Conservation (phyloP, 2,113 vertebrate species). For the Thunnus thynnus region DNA sequence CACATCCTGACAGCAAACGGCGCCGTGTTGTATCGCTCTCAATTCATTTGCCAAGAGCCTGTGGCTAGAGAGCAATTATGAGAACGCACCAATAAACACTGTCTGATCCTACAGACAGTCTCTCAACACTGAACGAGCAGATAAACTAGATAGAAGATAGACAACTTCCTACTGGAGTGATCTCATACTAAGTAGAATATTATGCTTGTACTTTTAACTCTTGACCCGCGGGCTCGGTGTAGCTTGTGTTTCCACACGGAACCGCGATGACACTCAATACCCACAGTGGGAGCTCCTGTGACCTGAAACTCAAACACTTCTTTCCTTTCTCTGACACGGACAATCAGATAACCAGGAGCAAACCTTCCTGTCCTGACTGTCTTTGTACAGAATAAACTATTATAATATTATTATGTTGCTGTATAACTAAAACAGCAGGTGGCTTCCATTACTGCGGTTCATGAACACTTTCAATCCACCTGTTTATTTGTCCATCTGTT, state of each 20-base stretch:
- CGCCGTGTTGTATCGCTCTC: not conserved
- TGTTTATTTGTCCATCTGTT: conserved; percentile 6
- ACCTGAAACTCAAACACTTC: conserved; percentile 40
- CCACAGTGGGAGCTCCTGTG: conserved; percentile 11
- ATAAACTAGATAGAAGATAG: not conserved
- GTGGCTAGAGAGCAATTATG: not conserved
- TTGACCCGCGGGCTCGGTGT: not conserved
- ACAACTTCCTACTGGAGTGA: not conserved
- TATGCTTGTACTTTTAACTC: conserved; percentile 1
- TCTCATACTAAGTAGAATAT: not conserved
- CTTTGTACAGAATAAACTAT: not conserved
- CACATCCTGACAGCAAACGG: not conserved
- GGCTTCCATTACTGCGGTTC: too few species aligned
- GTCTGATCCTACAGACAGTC: not conserved
- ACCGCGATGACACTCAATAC: conserved; percentile 48
- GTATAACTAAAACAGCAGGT: too few species aligned
- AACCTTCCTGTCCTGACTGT: not conserved
- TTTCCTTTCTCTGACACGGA: conserved; percentile 18
- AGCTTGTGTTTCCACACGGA: conserved; percentile 37
- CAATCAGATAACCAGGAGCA: not conserved
- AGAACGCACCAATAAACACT: not conserved
- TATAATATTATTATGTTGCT: not conserved
- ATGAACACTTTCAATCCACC: not conserved
- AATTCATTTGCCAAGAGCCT: conserved; percentile 20
- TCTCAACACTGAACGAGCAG: conserved; percentile 1